Percentiles rank a stretch among this genome's conserved stretches.
These are phyloP conservation scores for Bombus waltoni DNA, from an alignment of 1,140 invertebrate species.

Conservation along the genomic window DNA sequence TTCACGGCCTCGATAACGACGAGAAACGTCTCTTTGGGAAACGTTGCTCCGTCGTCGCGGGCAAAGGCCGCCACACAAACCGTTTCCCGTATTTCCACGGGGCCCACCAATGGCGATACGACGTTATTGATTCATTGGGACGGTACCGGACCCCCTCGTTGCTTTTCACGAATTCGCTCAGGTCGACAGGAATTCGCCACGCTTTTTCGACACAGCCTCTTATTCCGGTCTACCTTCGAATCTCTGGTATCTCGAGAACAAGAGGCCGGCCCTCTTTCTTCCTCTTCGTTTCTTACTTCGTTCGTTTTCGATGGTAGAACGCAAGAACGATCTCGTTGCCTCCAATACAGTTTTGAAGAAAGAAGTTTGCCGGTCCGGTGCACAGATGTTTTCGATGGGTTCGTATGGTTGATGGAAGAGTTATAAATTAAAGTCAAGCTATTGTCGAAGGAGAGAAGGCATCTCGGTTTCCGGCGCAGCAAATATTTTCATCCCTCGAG, in stretches of 20 bases:
- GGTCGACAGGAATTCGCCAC: conserved; percentile 77
- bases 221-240: conserved; percentile 11
- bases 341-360: not conserved
- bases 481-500: conserved; percentile 40
- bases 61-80: not conserved
- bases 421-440: conserved; percentile 32
- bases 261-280: not conserved
- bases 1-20: conserved; percentile 17
- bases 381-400: conserved; percentile 22
- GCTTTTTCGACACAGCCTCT: conserved; percentile 71
- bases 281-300: not conserved
- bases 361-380: not conserved
- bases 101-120: not conserved
- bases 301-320: not conserved
- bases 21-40: conserved; percentile 7
- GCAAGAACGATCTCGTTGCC: not conserved
- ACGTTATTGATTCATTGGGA: conserved; percentile 23
- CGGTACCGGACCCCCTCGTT: conserved; percentile 15
- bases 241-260: conserved; percentile 30
- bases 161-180: conserved; percentile 77
- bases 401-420: conserved; percentile 38
- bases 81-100: conserved; percentile 28
- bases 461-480: conserved; percentile 13
- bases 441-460: conserved; percentile 17
- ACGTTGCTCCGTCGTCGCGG: not conserved